Conservation (phyloP, 2,113 vertebrate genomes). For the Manacus vitellinus region DNA sequence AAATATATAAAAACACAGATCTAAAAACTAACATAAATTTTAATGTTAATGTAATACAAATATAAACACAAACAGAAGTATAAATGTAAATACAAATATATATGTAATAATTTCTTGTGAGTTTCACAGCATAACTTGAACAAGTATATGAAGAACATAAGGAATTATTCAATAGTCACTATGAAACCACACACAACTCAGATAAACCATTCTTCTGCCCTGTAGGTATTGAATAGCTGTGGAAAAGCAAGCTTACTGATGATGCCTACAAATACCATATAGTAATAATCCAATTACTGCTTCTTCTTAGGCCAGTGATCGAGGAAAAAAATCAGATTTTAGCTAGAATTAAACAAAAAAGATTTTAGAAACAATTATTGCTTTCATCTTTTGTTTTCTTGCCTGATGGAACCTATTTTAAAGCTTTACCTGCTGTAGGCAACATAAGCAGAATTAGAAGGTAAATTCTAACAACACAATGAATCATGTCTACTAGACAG, state of each 20-base stretch:
- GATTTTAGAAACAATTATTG: conserved; percentile 31
- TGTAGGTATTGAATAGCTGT: background rate
- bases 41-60: background rate
- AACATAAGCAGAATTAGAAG: conserved; percentile 9
- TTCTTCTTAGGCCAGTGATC: background rate
- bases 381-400: conserved; percentile 33
- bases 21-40: background rate
- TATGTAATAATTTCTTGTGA: background rate
- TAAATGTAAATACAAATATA: background rate
- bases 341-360: conserved; percentile 20
- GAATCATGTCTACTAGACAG: background rate
- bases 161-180: background rate
- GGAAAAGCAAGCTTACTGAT: background rate
- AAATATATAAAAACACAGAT: background rate
- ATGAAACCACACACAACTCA: background rate
- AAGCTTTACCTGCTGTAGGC: background rate
- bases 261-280: background rate
- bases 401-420: background rate
- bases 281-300: background rate
- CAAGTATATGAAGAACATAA: background rate
- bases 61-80: background rate
- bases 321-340: background rate
- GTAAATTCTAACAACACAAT: conserved; percentile 14
- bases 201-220: background rate
- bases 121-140: background rate